A percentile compares a stretch with the other conserved stretches of the same genome.
These are phyloP conservation scores for Hypselothyrea guttata DNA, from an alignment of 2,888 invertebrate species.

Conservation along the genomic window DNA sequence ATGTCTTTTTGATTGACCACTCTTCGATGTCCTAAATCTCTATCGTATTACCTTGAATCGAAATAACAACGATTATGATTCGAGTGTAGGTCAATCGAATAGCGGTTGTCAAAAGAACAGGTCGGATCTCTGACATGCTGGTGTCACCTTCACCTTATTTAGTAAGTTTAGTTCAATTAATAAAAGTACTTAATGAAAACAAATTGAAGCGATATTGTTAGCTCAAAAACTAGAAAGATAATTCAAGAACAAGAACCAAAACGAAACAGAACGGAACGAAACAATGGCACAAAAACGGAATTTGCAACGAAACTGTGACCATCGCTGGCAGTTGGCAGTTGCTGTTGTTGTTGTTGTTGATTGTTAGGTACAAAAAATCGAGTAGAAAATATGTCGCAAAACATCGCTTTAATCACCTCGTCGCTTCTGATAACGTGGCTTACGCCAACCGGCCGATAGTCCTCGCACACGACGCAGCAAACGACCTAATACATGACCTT, in stretches of 20 bases:
- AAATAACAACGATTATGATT: background rate
- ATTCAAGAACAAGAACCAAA: constrained; percentile 29
- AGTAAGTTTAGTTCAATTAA: constrained; percentile 38
- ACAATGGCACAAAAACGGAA: too few relatives aligned
- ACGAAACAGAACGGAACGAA: constrained; percentile 14
- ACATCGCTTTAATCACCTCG: constrained; percentile 80
- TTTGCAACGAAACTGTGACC: constrained; percentile 35
- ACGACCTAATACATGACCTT: constrained; percentile 78
- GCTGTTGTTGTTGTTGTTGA: constrained; percentile 61
- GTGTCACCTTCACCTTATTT: background rate
- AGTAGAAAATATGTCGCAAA: constrained; percentile 34
- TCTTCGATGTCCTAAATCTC: too few relatives aligned
- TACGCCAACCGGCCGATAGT: constrained; percentile 82
- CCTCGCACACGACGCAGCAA: constrained; percentile 81
- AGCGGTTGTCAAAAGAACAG: too few relatives aligned
- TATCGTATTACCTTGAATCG: background rate
- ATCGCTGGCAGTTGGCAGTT: constrained; percentile 22
- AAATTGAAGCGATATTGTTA: constrained; percentile 51
- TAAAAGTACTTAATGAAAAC: constrained; percentile 15
- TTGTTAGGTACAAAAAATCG: constrained; percentile 53
- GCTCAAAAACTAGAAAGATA: constrained; percentile 47
- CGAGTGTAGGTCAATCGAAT: too few relatives aligned
- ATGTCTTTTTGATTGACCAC: too few relatives aligned
- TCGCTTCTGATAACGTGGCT: constrained; percentile 81
- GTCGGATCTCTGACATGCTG: too few relatives aligned